These are phyloP conservation scores for Lithophane semibrunnea DNA, from an alignment of 2,888 invertebrate genomes.

Conservation along the genomic window DNA sequence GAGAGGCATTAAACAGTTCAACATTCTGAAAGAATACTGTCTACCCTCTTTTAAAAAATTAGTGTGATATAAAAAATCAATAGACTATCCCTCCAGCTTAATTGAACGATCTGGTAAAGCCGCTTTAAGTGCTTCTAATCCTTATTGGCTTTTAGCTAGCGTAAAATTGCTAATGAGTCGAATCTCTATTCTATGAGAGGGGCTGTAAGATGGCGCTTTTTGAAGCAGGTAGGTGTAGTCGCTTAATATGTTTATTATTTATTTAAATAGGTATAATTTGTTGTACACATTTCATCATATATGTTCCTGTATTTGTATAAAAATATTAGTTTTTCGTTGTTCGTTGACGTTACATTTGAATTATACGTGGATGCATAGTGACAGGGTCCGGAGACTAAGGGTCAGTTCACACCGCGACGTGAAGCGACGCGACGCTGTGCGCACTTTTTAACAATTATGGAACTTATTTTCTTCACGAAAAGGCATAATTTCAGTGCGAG, in stretches of 20 bases:
- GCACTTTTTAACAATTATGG: too few species aligned
- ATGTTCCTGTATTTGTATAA: not conserved
- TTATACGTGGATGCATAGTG: not conserved
- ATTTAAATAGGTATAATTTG: too few species aligned
- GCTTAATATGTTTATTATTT: too few species aligned
- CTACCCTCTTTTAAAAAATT: constrained; percentile 30
- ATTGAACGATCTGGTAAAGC: constrained; percentile 71
- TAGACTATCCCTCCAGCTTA: constrained; percentile 63
- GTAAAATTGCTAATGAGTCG: constrained; percentile 79
- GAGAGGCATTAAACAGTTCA: too few species aligned
- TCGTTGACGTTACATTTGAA: not conserved
- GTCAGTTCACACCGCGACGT: too few species aligned
- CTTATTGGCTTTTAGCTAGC: constrained; percentile 72
- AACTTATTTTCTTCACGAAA: too few species aligned
- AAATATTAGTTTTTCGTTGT: not conserved
- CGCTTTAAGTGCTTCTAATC: constrained; percentile 72
- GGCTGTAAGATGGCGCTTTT: constrained; percentile 68
- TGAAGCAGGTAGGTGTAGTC: not conserved
- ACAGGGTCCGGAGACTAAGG: too few species aligned
- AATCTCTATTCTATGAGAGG: constrained; percentile 71
- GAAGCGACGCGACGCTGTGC: too few species aligned
- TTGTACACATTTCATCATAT: too few species aligned
- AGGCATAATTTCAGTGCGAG: too few species aligned
- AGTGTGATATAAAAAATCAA: constrained; percentile 67
- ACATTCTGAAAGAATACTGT: too few species aligned